phyloP scores from a whole-genome alignment of 1,140 invertebrate genomes.

The Mycetomoellerius zeteki region DNA sequence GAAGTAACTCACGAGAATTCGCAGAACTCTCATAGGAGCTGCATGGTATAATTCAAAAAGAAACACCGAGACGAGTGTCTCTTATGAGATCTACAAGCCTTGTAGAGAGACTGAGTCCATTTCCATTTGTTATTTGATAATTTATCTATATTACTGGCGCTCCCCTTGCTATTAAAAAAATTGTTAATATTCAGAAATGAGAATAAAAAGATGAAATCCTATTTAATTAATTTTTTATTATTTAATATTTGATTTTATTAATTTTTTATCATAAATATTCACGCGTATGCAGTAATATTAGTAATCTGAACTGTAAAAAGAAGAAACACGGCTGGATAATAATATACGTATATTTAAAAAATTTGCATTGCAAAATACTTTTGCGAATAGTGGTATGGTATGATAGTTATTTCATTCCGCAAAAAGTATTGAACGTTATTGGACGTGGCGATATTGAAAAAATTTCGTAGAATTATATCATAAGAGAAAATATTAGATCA shows the following conservation, averaged over 20 bases:
- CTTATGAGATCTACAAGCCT: neutral
- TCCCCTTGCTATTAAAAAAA: neutral
- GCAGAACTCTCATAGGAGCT: neutral
- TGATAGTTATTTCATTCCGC: neutral
- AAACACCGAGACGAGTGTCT: conserved; percentile 1
- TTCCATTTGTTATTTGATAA: neutral
- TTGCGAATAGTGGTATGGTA: neutral
- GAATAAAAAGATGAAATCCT: neutral
- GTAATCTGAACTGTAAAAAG: neutral
- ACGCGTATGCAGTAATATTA: conserved; percentile 9
- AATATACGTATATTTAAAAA: conserved; percentile 21
- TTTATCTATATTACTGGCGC: neutral
- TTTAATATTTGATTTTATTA: conserved; percentile 1
- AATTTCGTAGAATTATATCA: neutral
- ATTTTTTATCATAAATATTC: conserved; percentile 8
- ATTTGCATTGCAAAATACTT: conserved; percentile 20
- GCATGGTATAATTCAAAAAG: conserved; percentile 17
- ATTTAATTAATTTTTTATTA: neutral
- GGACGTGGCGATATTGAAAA: conserved; percentile 1
- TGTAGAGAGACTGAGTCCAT: neutral
- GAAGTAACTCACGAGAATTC: conserved; percentile 34
- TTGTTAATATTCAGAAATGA: neutral
- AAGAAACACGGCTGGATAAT: neutral
- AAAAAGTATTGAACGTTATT: conserved; percentile 23
- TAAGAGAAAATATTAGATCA: neutral